Base-by-base conservation (phyloP, 2,797 vertebrate species). In the Bradypodion ventrale region DNA sequence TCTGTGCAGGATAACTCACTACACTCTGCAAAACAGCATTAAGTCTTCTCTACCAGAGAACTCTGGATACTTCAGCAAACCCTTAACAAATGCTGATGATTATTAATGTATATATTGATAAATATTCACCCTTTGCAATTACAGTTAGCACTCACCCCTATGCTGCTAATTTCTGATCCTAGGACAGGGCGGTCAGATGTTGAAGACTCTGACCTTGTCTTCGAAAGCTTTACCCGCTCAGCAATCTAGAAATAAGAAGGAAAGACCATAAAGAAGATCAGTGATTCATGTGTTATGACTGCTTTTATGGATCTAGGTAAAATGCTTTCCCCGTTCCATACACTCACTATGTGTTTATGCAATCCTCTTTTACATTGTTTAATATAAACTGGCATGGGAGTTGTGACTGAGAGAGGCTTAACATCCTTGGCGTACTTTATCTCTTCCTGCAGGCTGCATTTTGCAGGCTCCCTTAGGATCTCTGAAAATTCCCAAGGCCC, bases 151-250 rank as follows among this genome's bases (percentile, higher is more conserved):
- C 96, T 97, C 88, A 98, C 97, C 95, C 97, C 97, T 44, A 97
- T 97, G 91, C 96, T 98, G 94, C 96, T 97, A 94, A 98, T 97
- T 91, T 97, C 97, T 44, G 97, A 97, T 88, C 97, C 97, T 90
- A 97, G 95, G 72, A 97, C 94, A 8, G 97, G 97, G 86, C 97
- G 96, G 83, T 98, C 97, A 10, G 97, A 96, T 0, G 97, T 96
- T 0, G 96, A 97, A 2, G 97, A 97, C 76, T 97, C 97, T 0
- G 97, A 97, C 88, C 97, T 96, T 5, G 97, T 97, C 92, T 97
- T 97, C 68, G 97, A 97, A 42, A 98, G 92, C 89, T 97, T 98
- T 69, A 98, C 97, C 89, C 97, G 95, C 89, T 98, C 97, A 1
- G 97, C 97, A 91, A 97, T 96, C 97, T 97, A 91, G 27, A 94